Percentiles rank a stretch among this genome's conserved stretches.
phyloP scores from a whole-genome alignment of 2,113 vertebrate species.

The Paramormyrops kingsleyae region DNA sequence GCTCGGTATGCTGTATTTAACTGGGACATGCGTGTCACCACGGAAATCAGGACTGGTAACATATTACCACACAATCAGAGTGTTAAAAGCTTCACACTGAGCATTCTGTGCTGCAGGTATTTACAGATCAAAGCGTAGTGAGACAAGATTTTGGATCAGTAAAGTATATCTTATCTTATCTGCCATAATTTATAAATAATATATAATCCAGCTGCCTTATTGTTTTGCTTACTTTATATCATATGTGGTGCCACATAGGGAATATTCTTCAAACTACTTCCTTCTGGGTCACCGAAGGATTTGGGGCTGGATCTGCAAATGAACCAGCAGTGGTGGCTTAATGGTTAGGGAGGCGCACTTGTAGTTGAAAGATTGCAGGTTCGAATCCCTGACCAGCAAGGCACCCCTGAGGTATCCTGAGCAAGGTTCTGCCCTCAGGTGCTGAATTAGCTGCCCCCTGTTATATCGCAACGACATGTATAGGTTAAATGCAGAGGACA shows the following conservation, averaged over 20 bases:
- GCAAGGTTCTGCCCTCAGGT: too few species aligned
- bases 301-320: not conserved
- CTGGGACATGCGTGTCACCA: constrained; percentile 51
- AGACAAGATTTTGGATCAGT: not conserved
- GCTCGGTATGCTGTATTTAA: constrained; percentile 32
- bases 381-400: too few species aligned
- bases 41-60: constrained; percentile 54
- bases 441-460: too few species aligned
- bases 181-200: not conserved
- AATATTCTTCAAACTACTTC: not conserved
- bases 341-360: too few species aligned
- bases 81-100: constrained; percentile 14
- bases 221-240: not conserved
- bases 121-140: not conserved
- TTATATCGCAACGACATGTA: too few species aligned
- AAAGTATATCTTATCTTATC: not conserved
- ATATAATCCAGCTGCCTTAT: not conserved
- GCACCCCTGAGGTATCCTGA: too few species aligned
- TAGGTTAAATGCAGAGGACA: too few species aligned
- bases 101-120: not conserved
- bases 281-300: not conserved
- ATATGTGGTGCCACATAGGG: not conserved
- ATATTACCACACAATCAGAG: constrained; percentile 37
- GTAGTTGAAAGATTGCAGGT: too few species aligned
- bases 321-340: not conserved